phyloP scores from a whole-genome alignment of 2,888 invertebrate genomes.

The Eubasilissa splendida region DNA sequence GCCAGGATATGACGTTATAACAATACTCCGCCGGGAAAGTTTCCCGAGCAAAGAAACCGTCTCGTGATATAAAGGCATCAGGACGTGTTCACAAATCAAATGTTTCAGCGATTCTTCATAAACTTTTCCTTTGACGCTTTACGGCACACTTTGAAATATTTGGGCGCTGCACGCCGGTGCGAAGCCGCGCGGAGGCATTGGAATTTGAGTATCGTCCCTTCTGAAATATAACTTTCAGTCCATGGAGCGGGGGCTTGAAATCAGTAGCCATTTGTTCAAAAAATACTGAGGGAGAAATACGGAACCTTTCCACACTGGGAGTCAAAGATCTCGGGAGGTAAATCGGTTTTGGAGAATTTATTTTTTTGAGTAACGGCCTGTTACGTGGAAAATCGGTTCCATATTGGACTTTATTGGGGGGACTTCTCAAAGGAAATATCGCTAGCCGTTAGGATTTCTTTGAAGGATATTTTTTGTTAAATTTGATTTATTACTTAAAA shows the following conservation, averaged over 20 bases:
- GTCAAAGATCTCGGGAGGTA: conserved; percentile 27
- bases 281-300: conserved; percentile 9
- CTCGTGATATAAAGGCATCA: conserved; percentile 4
- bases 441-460: neutral
- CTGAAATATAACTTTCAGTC: conserved; percentile 45
- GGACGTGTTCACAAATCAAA: neutral
- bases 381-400: conserved; percentile 24
- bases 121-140: conserved; percentile 8
- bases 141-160: conserved; percentile 23
- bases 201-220: conserved; percentile 35
- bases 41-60: neutral
- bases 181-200: conserved; percentile 15
- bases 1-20: too few species aligned
- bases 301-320: conserved; percentile 4
- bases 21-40: neutral
- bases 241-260: conserved; percentile 29
- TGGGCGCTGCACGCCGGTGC: neutral
- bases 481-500: neutral
- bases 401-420: conserved; percentile 4
- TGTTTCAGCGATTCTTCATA: neutral
- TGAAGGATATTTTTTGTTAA: neutral
- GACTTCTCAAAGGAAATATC: conserved; percentile 2
- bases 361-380: conserved; percentile 31
- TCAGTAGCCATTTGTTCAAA: conserved; percentile 47
- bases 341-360: conserved; percentile 29